phyloP scores from a whole-genome alignment of 1,140 invertebrate species.

The Pseudomyrmex dendroicus region DNA sequence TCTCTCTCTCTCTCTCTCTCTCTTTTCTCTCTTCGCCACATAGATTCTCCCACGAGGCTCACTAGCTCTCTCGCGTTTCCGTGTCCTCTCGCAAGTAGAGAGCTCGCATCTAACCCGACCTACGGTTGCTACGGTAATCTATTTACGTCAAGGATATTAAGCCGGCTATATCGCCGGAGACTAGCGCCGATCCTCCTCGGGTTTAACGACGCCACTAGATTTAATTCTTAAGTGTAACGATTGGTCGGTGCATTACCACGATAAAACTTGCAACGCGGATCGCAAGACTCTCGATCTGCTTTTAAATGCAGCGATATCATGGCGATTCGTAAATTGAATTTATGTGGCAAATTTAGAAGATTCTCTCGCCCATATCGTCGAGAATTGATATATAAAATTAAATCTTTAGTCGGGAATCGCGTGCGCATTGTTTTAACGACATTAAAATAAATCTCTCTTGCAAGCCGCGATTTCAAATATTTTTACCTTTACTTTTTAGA shows the following conservation, averaged over 20 bases:
- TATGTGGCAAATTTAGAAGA: slow-evolving; percentile 25
- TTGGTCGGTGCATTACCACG: slow-evolving; percentile 48
- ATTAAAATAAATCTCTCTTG: background rate
- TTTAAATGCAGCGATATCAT: slow-evolving; percentile 38
- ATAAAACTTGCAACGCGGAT: slow-evolving; percentile 29
- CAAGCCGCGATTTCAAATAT: slow-evolving; percentile 1
- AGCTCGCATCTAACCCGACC: slow-evolving; percentile 64
- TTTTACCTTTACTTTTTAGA: slow-evolving; percentile 15
- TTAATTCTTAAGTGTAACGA: slow-evolving; percentile 68
- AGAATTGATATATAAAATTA: slow-evolving; percentile 1
- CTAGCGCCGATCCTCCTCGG: slow-evolving; percentile 65
- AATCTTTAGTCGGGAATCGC: background rate
- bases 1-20: slow-evolving; percentile 3
- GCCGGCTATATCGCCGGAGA: slow-evolving; percentile 65
- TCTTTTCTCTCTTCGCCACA: slow-evolving; percentile 14
- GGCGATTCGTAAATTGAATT: slow-evolving; percentile 42
- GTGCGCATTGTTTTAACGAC: background rate
- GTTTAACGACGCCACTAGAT: slow-evolving; percentile 64
- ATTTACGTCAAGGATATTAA: slow-evolving; percentile 73
- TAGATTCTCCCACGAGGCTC: slow-evolving; percentile 55
- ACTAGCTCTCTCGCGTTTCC: slow-evolving; percentile 10
- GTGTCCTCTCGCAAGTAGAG: slow-evolving; percentile 51
- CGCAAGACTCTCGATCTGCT: slow-evolving; percentile 38
- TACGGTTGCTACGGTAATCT: slow-evolving; percentile 67
- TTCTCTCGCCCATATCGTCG: background rate